Base-by-base conservation (phyloP, 2,797 vertebrate genomes). In the Microchirus variegatus region DNA sequence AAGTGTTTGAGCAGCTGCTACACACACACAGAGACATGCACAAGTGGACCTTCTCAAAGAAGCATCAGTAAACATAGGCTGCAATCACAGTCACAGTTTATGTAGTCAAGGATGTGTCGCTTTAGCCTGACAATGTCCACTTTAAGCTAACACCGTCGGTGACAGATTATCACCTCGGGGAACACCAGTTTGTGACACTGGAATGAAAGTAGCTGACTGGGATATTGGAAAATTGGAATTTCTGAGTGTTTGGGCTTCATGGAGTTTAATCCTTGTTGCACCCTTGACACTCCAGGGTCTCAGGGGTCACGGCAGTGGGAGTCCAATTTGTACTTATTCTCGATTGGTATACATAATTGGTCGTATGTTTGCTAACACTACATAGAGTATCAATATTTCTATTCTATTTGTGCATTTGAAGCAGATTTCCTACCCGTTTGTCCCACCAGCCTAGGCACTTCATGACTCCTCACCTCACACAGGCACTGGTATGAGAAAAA, bases 1-100 rank as follows among this genome's bases (percentile, higher is more conserved):
- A 63, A 79, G 70, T 82, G 72, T 90, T 83, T 88, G 75, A 87
- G 85, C 82, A 88, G 82, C 87, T 91, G 87, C 72, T 84, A 31
- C 31, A 31, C 31, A 31, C 22, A 2, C 22, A 22, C 22, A 22
- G 22, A 22, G 22, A 22, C 22, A 22, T 3, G 22, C 58, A 37
- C 52, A 70, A 65, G 68, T 70, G 64, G 70, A 58, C 52, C 61
- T 14, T 51, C 64, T 58, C 35, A 37, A 44, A 67, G 22, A 72
- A 37, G 14, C 43, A 53, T 67, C 54, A 17, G 58, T 63, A 70
- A 82, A 81, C 69, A 72, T 1, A 22, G 56, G 22, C 37, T 17
- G 5, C 16, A 61, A 57, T 36, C 44, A 56, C 55, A 53, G 60
- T 58, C 44, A 53, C 16, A 9, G 45, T 70, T 82, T 69, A 63